Base-by-base conservation (phyloP, 2,888 invertebrate genomes). In the Tortricodes alternella region DNA sequence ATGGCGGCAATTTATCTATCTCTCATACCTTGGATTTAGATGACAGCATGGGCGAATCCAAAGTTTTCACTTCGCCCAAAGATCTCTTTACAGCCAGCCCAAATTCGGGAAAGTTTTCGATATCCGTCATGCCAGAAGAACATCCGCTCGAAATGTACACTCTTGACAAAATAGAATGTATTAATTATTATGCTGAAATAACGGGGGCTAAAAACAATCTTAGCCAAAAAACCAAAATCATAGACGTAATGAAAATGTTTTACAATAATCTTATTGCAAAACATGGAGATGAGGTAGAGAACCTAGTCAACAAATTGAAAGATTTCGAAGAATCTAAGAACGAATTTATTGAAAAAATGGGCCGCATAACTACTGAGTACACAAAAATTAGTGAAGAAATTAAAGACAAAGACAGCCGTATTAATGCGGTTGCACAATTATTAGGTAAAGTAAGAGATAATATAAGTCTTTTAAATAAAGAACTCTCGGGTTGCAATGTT, bases 221-320 rank as follows among this genome's bases (percentile, higher is more conserved):
- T 2, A 63, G 68, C 24, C 52, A 61, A 39, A 73, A 83, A 57
- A 39, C 75, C 1, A 86, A 75, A 74, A 78, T 87, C 24, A 67
- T 88, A 57, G 88, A 89, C 38, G 51, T 89, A 1, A 80, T 90
- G 81, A 86, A 79, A 78, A 70, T 77, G 68, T 70, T 90, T 37
- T 80, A 85, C 60, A 74, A 77, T 35, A 68, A 74, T 44, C 60
- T 89, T 34, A 58, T 80, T 29, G 64, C 68, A 7, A 78, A 76
- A 68, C 88, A 89, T 58, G 72, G 69, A 5, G 80, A 80, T 59
- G 80, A 87, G 68, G 68, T 88, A 4, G 82, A 89, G 63, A 86
- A 88, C 64, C 70, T 88, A 56, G 61, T 69, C 1, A 89, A 89
- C 61, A 82, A 83, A 66, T 61, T 89, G 9, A 80, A 71, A 63